A percentile compares a stretch with the other conserved stretches of the same genome.
These are phyloP conservation scores for Furcifer pardalis DNA, from an alignment of 2,797 vertebrate genomes.

Conservation along the genomic window DNA sequence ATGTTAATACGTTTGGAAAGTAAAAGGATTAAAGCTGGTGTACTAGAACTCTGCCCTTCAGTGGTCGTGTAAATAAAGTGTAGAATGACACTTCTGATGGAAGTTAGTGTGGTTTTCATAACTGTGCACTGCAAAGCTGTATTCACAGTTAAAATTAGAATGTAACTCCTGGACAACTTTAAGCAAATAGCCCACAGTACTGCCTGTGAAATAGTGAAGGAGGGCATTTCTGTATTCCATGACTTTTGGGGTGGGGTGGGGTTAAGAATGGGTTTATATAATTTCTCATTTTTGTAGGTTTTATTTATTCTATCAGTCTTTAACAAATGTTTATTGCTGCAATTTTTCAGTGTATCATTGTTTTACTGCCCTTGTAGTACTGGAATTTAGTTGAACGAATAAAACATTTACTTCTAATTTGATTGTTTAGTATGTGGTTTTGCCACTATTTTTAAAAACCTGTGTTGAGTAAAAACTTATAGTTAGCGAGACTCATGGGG, in stretches of 20 bases:
- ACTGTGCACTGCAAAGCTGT: constrained; percentile 83
- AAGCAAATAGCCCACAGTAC: constrained; percentile 80
- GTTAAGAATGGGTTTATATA: constrained; percentile 86
- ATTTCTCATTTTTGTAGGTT: constrained; percentile 85
- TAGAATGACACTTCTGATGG: constrained; percentile 82
- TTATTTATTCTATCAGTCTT: constrained; percentile 88
- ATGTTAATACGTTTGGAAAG: constrained; percentile 86
- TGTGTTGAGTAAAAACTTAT: background rate
- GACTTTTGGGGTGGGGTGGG: constrained; percentile 79
- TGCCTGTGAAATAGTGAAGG: constrained; percentile 81
- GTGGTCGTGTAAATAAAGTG: constrained; percentile 86
- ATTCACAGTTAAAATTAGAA: constrained; percentile 81
- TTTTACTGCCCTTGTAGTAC: constrained; percentile 92
- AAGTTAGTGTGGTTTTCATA: constrained; percentile 85
- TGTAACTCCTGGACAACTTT: constrained; percentile 81
- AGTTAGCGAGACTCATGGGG: background rate
- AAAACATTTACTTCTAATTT: constrained; percentile 90
- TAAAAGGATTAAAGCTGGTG: constrained; percentile 88
- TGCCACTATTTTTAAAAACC: constrained; percentile 50
- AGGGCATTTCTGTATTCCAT: constrained; percentile 84
- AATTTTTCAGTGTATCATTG: constrained; percentile 83
- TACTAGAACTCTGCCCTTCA: constrained; percentile 88
- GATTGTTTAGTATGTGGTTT: constrained; percentile 76
- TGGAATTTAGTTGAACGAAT: constrained; percentile 92
- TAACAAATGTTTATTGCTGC: constrained; percentile 92